Percentiles rank a stretch among this genome's conserved stretches.
These are phyloP conservation scores for Tolypeutes matacus DNA, from an alignment of 2,797 vertebrate species.

Conservation along the genomic window DNA sequence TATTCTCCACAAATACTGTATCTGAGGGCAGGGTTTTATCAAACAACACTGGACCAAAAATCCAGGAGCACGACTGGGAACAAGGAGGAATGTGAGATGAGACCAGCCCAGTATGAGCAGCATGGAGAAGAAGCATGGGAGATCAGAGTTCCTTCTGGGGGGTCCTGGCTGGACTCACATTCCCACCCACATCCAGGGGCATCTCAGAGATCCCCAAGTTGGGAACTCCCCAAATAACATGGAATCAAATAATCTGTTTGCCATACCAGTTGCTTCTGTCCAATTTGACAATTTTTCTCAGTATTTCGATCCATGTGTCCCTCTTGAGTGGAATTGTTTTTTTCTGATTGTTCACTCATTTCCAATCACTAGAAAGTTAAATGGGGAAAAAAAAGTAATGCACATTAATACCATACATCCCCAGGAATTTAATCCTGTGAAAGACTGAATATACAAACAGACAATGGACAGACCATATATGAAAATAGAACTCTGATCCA, in stretches of 20 bases:
- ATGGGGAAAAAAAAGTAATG: neutral
- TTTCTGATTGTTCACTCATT: conserved; percentile 80
- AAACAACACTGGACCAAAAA: neutral
- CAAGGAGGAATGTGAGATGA: neutral
- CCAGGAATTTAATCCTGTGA: neutral
- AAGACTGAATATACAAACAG: too few species aligned
- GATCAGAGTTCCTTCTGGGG: neutral
- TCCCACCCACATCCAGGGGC: neutral
- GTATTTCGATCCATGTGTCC: conserved; percentile 52
- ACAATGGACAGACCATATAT: too few species aligned
- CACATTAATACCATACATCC: neutral
- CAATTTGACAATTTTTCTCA: conserved; percentile 63
- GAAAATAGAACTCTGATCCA: too few species aligned
- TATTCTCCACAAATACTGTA: neutral
- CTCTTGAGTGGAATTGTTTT: conserved; percentile 54
- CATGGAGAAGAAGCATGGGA: neutral
- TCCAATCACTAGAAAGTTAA: conserved; percentile 49
- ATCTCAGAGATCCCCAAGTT: neutral
- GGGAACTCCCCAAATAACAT: neutral
- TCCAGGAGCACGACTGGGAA: neutral
- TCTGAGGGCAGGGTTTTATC: neutral
- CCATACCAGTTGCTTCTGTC: conserved; percentile 86
- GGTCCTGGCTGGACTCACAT: neutral
- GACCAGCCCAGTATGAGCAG: too few species aligned
- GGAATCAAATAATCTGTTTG: neutral